Percentiles rank a stretch among this genome's conserved stretches.
These are phyloP conservation scores for Orthonyx spaldingii DNA, from an alignment of 2,113 vertebrate genomes.

Conservation along the genomic window DNA sequence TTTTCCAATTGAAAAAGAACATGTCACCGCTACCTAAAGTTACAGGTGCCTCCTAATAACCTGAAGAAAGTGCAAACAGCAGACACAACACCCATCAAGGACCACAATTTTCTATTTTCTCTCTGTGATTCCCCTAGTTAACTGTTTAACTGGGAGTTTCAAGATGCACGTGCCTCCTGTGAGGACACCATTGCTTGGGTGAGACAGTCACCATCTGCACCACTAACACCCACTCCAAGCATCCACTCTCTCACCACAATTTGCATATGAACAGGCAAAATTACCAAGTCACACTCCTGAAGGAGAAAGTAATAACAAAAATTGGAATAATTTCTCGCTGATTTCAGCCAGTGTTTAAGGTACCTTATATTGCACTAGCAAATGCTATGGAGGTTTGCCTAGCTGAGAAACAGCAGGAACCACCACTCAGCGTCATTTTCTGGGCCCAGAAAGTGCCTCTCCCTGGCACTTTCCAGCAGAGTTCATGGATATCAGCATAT, in stretches of 20 bases:
- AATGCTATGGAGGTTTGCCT: not conserved
- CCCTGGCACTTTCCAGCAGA: not conserved
- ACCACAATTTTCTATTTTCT: not conserved
- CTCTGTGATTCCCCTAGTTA: not conserved
- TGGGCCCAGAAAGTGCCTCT: not conserved
- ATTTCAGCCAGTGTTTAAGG: not conserved
- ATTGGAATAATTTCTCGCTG: not conserved
- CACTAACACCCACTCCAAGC: not conserved
- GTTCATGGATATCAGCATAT: not conserved
- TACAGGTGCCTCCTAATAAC: not conserved
- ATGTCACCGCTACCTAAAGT: not conserved
- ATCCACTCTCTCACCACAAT: not conserved
- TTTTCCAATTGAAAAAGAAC: not conserved
- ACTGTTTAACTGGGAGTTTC: not conserved
- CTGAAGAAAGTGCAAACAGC: not conserved
- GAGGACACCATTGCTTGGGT: not conserved
- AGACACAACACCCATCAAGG: not conserved
- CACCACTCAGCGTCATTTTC: not conserved
- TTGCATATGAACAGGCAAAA: not conserved
- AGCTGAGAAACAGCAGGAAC: not conserved
- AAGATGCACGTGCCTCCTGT: not conserved
- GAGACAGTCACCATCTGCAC: not conserved
- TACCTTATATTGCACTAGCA: not conserved
- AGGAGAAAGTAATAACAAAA: not conserved
- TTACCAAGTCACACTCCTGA: not conserved